Percentiles rank a stretch among this genome's conserved stretches.
These are phyloP conservation scores for Calcarius lapponicus DNA, from an alignment of 2,797 vertebrate genomes.

Conservation along the genomic window DNA sequence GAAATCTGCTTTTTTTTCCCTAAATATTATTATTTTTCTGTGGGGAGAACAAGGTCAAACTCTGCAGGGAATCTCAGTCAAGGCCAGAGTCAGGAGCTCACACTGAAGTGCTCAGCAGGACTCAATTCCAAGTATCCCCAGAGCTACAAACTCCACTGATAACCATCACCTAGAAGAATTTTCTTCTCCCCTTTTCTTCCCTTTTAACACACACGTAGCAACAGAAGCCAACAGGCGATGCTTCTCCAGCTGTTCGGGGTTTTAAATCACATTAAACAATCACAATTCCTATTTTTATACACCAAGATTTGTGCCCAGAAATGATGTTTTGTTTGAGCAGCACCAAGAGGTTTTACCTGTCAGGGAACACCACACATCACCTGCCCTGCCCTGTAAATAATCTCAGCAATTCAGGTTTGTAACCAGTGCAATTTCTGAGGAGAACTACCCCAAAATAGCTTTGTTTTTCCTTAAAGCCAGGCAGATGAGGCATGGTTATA, in stretches of 20 bases:
- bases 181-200: background rate
- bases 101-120: background rate
- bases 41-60: background rate
- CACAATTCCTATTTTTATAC: fast-evolving
- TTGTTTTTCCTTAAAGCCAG: background rate
- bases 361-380: background rate
- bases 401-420: background rate
- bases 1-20: background rate
- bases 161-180: background rate
- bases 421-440: fast-evolving
- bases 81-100: background rate
- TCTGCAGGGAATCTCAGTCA: fast-evolving
- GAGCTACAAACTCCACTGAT: background rate
- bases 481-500: background rate
- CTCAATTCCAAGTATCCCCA: background rate
- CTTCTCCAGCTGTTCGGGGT: background rate
- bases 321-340: background rate
- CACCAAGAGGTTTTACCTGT: background rate
- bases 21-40: background rate
- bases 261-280: background rate
- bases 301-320: background rate
- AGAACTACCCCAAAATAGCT: background rate
- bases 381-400: background rate
- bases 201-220: background rate
- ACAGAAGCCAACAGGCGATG: background rate